Percentiles rank a stretch among this genome's conserved stretches.
phyloP scores from a whole-genome alignment of 2,113 vertebrate genomes.

The Osmerus mordax region DNA sequence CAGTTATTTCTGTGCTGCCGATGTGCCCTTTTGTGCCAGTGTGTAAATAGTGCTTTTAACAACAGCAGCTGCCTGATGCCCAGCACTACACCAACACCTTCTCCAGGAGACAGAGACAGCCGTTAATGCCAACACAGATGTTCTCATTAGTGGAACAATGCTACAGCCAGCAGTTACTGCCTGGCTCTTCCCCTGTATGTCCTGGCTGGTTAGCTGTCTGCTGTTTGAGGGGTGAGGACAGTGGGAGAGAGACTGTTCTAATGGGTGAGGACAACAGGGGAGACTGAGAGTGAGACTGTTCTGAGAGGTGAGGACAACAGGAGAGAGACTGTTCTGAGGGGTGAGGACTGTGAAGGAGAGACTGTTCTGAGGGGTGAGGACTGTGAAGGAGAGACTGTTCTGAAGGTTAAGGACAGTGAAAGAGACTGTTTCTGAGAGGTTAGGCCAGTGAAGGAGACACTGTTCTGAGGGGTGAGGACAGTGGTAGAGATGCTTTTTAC shows the following conservation, averaged over 20 bases:
- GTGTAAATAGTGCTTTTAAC: neutral
- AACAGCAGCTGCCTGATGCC: neutral
- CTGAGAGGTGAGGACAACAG: neutral
- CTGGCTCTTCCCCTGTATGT: neutral
- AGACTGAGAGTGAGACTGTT: neutral
- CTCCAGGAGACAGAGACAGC: conserved; percentile 5
- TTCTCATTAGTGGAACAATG: conserved; percentile 35
- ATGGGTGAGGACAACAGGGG: neutral
- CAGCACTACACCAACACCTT: neutral
- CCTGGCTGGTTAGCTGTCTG: neutral
- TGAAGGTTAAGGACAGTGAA: neutral
- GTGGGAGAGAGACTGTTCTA: neutral
- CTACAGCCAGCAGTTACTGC: neutral
- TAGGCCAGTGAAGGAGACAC: neutral
- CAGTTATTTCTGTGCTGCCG: neutral
- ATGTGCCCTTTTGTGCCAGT: neutral
- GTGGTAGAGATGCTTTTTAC: neutral
- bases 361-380: too few relatives aligned
- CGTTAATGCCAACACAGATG: conserved; percentile 14
- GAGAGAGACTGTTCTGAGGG: neutral
- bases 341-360: too few relatives aligned
- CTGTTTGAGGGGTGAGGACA: conserved; percentile 1
- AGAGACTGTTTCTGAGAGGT: neutral
- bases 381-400: neutral
- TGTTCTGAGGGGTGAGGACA: neutral